Percentiles rank a stretch among this genome's conserved stretches.
These are phyloP conservation scores for Elmis aenea DNA, from an alignment of 2,888 invertebrate species.

Conservation along the genomic window DNA sequence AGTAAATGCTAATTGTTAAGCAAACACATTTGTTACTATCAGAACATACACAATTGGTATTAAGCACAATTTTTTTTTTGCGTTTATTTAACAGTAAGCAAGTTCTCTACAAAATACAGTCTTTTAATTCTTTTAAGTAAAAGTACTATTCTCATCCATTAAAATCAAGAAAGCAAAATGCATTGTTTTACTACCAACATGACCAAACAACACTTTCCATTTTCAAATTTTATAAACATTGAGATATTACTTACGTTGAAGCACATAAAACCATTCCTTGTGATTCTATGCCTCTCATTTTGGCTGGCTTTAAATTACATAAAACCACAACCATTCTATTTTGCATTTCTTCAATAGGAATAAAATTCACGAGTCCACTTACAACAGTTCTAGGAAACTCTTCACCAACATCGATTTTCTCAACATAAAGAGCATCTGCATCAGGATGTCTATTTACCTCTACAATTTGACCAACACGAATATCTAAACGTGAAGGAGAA, in stretches of 20 bases:
- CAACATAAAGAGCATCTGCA: slow-evolving; percentile 88
- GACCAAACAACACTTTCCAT: neutral
- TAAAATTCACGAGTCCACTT: slow-evolving; percentile 89
- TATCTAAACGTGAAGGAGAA: slow-evolving; percentile 73
- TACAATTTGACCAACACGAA: slow-evolving; percentile 81
- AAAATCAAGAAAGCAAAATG: no score
- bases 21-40: no score
- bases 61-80: no score
- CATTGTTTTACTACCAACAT: no score
- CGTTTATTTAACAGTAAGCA: no score
- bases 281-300: slow-evolving; percentile 89
- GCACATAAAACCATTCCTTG: slow-evolving; percentile 94
- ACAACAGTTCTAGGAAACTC: slow-evolving; percentile 63
- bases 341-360: slow-evolving; percentile 85
- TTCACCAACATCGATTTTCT: slow-evolving; percentile 87
- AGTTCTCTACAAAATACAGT: slow-evolving; percentile 12
- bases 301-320: slow-evolving; percentile 94
- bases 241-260: slow-evolving; percentile 55
- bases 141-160: neutral
- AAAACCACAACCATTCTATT: slow-evolving; percentile 86
- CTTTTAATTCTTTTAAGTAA: slow-evolving; percentile 2
- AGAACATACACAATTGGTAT: no score
- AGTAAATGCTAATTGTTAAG: no score
- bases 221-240: slow-evolving; percentile 1
- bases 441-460: slow-evolving; percentile 84